These are phyloP conservation scores for Channa striata DNA, from an alignment of 2,797 vertebrate genomes.

Conservation along the genomic window DNA sequence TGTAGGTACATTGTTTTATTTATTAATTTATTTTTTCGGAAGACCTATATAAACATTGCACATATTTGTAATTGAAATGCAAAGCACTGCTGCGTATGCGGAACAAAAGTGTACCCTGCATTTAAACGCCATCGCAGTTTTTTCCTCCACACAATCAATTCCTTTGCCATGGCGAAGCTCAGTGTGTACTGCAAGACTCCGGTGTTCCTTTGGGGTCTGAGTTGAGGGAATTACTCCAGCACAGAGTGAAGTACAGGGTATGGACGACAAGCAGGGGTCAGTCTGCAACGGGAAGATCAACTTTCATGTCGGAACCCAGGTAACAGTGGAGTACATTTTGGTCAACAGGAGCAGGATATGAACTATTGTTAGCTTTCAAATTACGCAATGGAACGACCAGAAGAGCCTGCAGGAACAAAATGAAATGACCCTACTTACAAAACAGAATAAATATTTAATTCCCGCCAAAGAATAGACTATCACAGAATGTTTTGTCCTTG, in stretches of 20 bases:
- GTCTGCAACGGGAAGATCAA: conserved; percentile 44
- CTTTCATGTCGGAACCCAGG: conserved; percentile 59
- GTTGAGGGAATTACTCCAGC: conserved; percentile 29
- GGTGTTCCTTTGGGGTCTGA: conserved; percentile 39
- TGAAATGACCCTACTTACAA: conserved; percentile 73
- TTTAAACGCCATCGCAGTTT: conserved; percentile 10
- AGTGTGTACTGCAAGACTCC: conserved; percentile 39
- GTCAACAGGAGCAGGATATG: conserved; percentile 62
- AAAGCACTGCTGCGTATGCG: conserved; percentile 11
- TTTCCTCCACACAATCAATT: conserved; percentile 35
- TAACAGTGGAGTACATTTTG: conserved; percentile 46
- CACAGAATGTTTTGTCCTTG: conserved; percentile 67
- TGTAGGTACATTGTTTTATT: conserved; percentile 55
- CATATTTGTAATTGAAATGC: conserved; percentile 54
- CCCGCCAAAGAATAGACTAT: conserved; percentile 57
- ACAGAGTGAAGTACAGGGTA: conserved; percentile 24
- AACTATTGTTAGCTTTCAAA: conserved; percentile 68
- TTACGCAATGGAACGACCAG: conserved; percentile 55
- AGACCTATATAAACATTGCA: conserved; percentile 44
- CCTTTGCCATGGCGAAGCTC: conserved; percentile 26
- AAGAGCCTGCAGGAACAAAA: conserved; percentile 63
- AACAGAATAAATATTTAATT: conserved; percentile 81
- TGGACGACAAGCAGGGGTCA: conserved; percentile 51
- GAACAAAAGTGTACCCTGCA: conserved; percentile 21
- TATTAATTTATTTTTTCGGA: conserved; percentile 60